Percentiles rank a stretch among this genome's conserved stretches.
These are phyloP conservation scores for Pollenia angustigena DNA, from an alignment of 2,888 invertebrate species.

Conservation along the genomic window DNA sequence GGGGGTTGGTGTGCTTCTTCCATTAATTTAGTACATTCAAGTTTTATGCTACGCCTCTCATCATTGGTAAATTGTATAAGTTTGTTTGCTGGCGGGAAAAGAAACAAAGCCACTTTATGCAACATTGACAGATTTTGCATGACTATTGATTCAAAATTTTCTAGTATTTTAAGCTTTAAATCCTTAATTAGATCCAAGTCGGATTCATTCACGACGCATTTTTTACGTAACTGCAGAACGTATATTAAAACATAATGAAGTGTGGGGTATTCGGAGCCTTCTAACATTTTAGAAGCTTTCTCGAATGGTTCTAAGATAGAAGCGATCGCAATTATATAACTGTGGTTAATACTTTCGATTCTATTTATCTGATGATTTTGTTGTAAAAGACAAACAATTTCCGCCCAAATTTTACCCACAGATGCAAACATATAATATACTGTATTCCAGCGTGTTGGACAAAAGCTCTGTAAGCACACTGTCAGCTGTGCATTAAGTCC, in stretches of 20 bases:
- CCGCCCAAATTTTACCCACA: slow-evolving; percentile 2
- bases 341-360: slow-evolving; percentile 18
- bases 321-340: slow-evolving; percentile 1
- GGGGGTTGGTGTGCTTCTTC: background rate
- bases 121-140: slow-evolving; percentile 3
- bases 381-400: slow-evolving; percentile 5
- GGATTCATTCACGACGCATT: slow-evolving; percentile 22
- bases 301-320: slow-evolving; percentile 9
- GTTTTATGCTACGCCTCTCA: slow-evolving; percentile 9
- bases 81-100: slow-evolving; percentile 34
- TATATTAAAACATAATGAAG: slow-evolving; percentile 28
- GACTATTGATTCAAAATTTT: slow-evolving; percentile 11
- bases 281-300: slow-evolving; percentile 20
- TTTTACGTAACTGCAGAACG: slow-evolving; percentile 25
- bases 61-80: slow-evolving; percentile 7
- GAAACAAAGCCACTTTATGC: slow-evolving; percentile 28
- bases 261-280: slow-evolving; percentile 26
- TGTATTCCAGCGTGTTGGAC: slow-evolving; percentile 30
- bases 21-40: slow-evolving; percentile 21
- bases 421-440: slow-evolving; percentile 24
- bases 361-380: slow-evolving; percentile 24
- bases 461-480: slow-evolving; percentile 13
- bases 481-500: slow-evolving; percentile 17
- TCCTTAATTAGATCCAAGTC: slow-evolving; percentile 5
- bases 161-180: slow-evolving; percentile 24